Evolutionary conservation across 2,113 vertebrate species (phyloP).

Genomic region (Eptesicus fuscus): DNA sequence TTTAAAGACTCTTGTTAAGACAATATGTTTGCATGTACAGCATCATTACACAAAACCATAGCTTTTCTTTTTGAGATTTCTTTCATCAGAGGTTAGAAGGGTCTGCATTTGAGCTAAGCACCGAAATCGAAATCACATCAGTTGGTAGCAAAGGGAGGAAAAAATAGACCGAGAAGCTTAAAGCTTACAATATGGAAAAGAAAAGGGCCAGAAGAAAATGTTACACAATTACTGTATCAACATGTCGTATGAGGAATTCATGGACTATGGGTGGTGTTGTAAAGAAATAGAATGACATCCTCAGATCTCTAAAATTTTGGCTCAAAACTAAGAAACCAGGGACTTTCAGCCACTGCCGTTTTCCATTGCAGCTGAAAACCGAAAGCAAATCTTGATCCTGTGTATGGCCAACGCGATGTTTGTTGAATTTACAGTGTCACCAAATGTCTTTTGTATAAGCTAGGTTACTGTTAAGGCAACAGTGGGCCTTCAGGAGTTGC

Average conservation of each 20-base stretch:
- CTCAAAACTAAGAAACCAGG: background rate
- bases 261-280: background rate
- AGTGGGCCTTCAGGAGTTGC: background rate
- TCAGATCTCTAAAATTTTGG: background rate
- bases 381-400: background rate
- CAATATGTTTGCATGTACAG: background rate
- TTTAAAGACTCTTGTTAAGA: background rate
- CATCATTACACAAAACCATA: background rate
- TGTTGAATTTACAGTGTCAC: background rate
- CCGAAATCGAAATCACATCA: background rate
- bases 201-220: background rate
- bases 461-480: background rate
- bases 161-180: background rate
- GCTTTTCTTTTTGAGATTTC: background rate
- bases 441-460: background rate
- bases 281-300: background rate
- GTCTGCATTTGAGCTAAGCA: background rate
- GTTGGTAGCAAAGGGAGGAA: background rate
- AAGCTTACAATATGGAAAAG: background rate
- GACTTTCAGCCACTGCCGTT: background rate
- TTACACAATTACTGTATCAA: background rate
- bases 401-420: background rate
- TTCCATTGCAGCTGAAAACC: background rate
- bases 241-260: background rate
- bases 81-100: conserved; percentile 33